Conservation (phyloP, 2,888 invertebrate species). For the Rambutsinella grinnellia region DNA sequence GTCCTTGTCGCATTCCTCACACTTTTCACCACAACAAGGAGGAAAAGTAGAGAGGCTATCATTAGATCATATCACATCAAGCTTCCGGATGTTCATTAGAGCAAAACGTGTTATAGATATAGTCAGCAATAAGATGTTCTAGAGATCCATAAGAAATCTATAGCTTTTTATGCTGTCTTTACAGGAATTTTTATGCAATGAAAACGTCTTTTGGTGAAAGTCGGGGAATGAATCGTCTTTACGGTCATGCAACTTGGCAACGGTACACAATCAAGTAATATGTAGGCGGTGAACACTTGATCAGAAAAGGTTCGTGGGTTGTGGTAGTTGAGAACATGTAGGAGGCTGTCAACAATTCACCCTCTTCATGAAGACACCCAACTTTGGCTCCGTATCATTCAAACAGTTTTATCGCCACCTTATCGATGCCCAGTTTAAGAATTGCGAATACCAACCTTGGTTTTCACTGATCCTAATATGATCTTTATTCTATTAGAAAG, state of each 20-base stretch:
- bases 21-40: slow-evolving; percentile 32
- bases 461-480: too few relatives aligned
- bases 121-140: too few relatives aligned
- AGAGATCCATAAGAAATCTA: too few relatives aligned
- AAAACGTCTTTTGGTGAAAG: background rate
- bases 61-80: slow-evolving; percentile 57
- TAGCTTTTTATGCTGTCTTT: background rate
- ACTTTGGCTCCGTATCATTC: background rate
- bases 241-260: slow-evolving; percentile 19
- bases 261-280: background rate
- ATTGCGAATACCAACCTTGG: too few relatives aligned
- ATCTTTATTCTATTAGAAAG: too few relatives aligned
- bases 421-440: background rate
- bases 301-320: background rate
- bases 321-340: background rate
- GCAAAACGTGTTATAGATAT: slow-evolving; percentile 48
- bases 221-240: background rate
- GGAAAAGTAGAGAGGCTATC: slow-evolving; percentile 39
- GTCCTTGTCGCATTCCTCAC: slow-evolving; percentile 44
- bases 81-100: slow-evolving; percentile 58
- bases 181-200: background rate
- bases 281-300: background rate
- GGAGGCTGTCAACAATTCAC: background rate
- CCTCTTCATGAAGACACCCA: background rate
- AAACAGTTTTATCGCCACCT: background rate